Evolutionary conservation across 2,888 invertebrate species (phyloP).

Genomic region (Serrognathus titanus): DNA sequence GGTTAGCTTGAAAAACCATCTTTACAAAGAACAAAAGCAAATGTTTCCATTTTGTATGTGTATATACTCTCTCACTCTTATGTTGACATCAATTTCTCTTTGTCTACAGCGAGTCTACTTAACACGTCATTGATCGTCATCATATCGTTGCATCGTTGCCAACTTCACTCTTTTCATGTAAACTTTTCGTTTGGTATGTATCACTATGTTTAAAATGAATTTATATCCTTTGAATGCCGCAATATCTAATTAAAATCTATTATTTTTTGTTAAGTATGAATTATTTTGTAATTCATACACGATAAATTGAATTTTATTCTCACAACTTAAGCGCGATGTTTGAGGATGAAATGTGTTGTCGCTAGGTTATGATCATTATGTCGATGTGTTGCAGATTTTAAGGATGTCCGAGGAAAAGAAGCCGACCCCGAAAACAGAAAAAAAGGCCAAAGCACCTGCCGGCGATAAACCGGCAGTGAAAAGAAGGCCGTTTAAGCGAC

Average conservation of each 20-base stretch:
- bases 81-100: too few relatives aligned
- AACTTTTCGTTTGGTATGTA: constrained; percentile 29
- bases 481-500: constrained; percentile 56
- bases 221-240: too few relatives aligned
- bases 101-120: too few relatives aligned
- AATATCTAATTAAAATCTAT: too few relatives aligned
- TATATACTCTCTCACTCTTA: too few relatives aligned
- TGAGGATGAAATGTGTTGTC: constrained; percentile 21
- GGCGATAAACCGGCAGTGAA: constrained; percentile 54
- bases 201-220: background rate
- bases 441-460: constrained; percentile 55
- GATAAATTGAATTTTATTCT: too few relatives aligned
- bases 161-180: constrained; percentile 21
- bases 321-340: constrained; percentile 25
- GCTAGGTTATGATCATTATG: constrained; percentile 21
- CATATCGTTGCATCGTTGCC: background rate
- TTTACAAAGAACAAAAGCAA: too few relatives aligned
- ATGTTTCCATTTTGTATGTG: too few relatives aligned
- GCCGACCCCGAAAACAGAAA: constrained; percentile 59
- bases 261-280: too few relatives aligned
- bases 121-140: too few relatives aligned
- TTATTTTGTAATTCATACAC: too few relatives aligned
- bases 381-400: constrained; percentile 34
- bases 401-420: constrained; percentile 64
- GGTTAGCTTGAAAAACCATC: too few relatives aligned